phyloP scores from a whole-genome alignment of 2,113 vertebrate genomes.

The Jaculus jaculus region DNA sequence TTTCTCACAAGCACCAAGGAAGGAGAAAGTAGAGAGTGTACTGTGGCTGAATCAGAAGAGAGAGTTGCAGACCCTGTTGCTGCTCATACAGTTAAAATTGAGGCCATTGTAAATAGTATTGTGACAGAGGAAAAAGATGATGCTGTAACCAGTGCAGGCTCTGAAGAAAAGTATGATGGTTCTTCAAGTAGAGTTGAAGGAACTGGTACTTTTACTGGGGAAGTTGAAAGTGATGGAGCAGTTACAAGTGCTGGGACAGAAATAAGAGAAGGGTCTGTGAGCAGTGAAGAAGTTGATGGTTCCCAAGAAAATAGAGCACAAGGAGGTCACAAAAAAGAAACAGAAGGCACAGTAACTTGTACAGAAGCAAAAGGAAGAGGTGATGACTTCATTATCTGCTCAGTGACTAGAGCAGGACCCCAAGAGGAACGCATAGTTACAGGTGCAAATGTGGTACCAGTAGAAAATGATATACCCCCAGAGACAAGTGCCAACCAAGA shows the following conservation, averaged over 20 bases:
- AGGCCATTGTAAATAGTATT: conserved; percentile 73
- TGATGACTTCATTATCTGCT: conserved; percentile 69
- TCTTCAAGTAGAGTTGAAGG: conserved; percentile 65
- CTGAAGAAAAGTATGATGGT: conserved; percentile 81
- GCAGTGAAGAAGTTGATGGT: conserved; percentile 69
- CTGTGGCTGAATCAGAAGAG: conserved; percentile 74
- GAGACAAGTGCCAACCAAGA: conserved; percentile 71
- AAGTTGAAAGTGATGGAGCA: conserved; percentile 85
- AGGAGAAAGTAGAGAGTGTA: conserved; percentile 79
- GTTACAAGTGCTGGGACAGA: conserved; percentile 89
- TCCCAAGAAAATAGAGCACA: conserved; percentile 59
- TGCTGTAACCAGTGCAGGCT: conserved; percentile 88
- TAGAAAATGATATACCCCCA: not conserved
- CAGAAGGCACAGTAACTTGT: conserved; percentile 84
- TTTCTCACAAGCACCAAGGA: conserved; percentile 85
- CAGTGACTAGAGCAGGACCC: conserved; percentile 75
- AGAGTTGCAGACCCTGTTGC: conserved; percentile 48
- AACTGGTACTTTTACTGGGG: conserved; percentile 74
- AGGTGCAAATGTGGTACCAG: conserved; percentile 53
- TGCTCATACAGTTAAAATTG: conserved; percentile 30
- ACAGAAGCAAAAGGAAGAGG: conserved; percentile 79
- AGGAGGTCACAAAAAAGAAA: conserved; percentile 76
- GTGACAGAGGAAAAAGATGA: conserved; percentile 88
- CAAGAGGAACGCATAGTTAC: conserved; percentile 77
- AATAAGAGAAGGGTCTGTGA: conserved; percentile 76